phyloP scores from a whole-genome alignment of 2,888 invertebrate genomes.

The Eristalis intricaria region DNA sequence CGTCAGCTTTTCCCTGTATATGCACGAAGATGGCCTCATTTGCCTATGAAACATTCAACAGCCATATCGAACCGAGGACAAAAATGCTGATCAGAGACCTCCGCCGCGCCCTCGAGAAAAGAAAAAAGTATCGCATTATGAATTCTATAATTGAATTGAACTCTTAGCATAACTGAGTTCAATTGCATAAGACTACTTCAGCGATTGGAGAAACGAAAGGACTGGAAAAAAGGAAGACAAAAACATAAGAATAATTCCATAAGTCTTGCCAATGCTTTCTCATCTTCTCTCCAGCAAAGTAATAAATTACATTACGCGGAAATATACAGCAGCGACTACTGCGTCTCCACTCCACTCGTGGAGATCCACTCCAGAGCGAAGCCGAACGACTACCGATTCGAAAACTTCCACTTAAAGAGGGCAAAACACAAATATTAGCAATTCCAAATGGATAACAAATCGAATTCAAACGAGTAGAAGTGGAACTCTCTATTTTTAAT shows the following conservation, averaged over 20 bases:
- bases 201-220: constrained; percentile 1
- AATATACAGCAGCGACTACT: constrained; percentile 36
- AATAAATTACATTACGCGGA: constrained; percentile 67
- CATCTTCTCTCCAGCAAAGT: constrained; percentile 12
- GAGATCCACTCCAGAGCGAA: constrained; percentile 26
- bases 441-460: constrained; percentile 72
- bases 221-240: not conserved
- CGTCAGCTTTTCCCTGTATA: no score
- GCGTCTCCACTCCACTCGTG: not conserved
- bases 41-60: not conserved
- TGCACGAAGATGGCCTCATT: not conserved
- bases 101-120: not conserved
- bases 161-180: constrained; percentile 38
- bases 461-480: constrained; percentile 68
- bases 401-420: constrained; percentile 52
- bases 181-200: constrained; percentile 41
- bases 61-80: not conserved
- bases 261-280: constrained; percentile 13
- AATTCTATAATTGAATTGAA: constrained; percentile 59
- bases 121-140: constrained; percentile 34
- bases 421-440: constrained; percentile 69
- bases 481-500: constrained; percentile 37
- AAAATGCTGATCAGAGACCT: not conserved
- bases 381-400: constrained; percentile 42
- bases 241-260: constrained; percentile 48